Conservation (phyloP, 2,888 invertebrate species). For the Eurois occulta region DNA sequence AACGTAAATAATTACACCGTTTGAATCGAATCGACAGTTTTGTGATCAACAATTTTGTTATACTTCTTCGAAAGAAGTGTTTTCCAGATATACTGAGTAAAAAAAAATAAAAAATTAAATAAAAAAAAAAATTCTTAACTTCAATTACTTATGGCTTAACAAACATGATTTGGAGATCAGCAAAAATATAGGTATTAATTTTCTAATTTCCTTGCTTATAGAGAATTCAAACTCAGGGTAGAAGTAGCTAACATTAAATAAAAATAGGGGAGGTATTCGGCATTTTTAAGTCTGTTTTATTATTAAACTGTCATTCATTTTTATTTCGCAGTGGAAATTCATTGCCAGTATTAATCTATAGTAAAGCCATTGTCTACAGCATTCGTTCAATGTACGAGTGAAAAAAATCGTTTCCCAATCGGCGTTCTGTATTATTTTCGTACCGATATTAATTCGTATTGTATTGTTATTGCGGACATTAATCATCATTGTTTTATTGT, state of each 20-base stretch:
- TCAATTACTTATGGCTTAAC: too few species aligned
- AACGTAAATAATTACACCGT: conserved; percentile 36
- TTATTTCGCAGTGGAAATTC: conserved; percentile 23
- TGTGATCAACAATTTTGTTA: conserved; percentile 20
- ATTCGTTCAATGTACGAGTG: conserved; percentile 20
- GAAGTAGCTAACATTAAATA: too few species aligned
- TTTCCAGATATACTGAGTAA: neutral
- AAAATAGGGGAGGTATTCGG: too few species aligned
- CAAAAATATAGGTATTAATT: neutral
- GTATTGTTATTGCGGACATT: conserved; percentile 60
- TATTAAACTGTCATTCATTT: conserved; percentile 6
- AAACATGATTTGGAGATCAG: too few species aligned
- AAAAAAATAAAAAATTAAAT: too few species aligned
- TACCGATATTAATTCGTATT: conserved; percentile 44
- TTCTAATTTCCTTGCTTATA: neutral
- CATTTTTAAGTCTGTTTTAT: neutral
- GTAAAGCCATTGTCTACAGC: conserved; percentile 25
- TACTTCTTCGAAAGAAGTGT: neutral
- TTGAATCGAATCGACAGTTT: conserved; percentile 11
- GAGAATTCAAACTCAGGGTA: neutral
- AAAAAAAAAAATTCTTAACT: too few species aligned
- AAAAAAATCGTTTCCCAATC: conserved; percentile 40
- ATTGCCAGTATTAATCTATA: conserved; percentile 35
- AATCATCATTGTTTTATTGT: conserved; percentile 65
- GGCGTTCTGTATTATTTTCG: conserved; percentile 41